Evolutionary conservation across 2,113 vertebrate genomes (phyloP).

Genomic region (Scortum barcoo): DNA sequence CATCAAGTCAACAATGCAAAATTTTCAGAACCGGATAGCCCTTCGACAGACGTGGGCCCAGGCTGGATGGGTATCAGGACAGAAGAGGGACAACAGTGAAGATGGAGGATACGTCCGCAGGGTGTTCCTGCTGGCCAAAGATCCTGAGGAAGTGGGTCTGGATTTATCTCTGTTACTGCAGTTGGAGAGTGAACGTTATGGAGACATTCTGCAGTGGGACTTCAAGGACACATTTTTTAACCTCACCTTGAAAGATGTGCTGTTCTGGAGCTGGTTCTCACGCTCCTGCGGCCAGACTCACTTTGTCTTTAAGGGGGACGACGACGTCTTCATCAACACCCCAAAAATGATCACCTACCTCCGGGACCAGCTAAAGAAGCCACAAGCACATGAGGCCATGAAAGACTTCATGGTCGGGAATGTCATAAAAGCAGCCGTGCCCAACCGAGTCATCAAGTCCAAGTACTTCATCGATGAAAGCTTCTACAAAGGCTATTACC

Average conservation of each 20-base stretch:
- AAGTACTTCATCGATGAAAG: slow-evolving; percentile 84
- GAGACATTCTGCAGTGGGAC: slow-evolving; percentile 86
- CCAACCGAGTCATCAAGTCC: slow-evolving; percentile 30
- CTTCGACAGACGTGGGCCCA: slow-evolving; percentile 83
- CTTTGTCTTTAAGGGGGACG: slow-evolving; percentile 85
- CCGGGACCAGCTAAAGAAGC: slow-evolving; percentile 43
- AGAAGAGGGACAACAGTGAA: not conserved
- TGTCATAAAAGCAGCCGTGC: slow-evolving; percentile 61
- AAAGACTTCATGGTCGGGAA: slow-evolving; percentile 80
- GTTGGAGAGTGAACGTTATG: slow-evolving; percentile 64
- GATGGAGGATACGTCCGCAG: slow-evolving; percentile 70
- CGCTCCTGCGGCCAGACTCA: slow-evolving; percentile 46
- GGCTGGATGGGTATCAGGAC: slow-evolving; percentile 62
- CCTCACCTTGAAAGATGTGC: slow-evolving; percentile 85
- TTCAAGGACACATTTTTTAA: slow-evolving; percentile 86
- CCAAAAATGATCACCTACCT: slow-evolving; percentile 76
- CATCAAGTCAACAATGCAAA: slow-evolving; percentile 77
- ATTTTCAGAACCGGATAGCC: slow-evolving; percentile 79
- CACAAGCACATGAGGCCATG: not conserved
- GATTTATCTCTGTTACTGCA: slow-evolving; percentile 38
- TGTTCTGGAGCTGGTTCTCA: slow-evolving; percentile 85
- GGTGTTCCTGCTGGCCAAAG: slow-evolving; percentile 82
- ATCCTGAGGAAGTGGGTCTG: not conserved
- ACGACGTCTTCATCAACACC: slow-evolving; percentile 84
- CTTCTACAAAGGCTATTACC: slow-evolving; percentile 83